Conservation (phyloP, 2,797 vertebrate species). For the Amblyraja radiata region DNA sequence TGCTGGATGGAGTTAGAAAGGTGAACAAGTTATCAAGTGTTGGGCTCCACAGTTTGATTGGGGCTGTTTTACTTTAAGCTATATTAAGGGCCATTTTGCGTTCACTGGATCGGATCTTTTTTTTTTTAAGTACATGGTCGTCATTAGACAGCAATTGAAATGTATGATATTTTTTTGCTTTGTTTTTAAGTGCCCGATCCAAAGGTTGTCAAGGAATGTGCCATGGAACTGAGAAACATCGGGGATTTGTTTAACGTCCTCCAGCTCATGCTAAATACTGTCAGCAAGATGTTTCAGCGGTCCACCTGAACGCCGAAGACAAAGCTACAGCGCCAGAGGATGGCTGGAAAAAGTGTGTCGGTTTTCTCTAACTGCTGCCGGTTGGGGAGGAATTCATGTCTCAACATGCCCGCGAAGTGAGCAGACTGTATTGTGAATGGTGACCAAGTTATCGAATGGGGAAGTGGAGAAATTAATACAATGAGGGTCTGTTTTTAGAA, state of each 20-base stretch:
- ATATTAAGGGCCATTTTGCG: no score
- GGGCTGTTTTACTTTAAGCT: background rate
- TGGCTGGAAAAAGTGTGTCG: background rate
- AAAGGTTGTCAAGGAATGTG: constrained; percentile 5
- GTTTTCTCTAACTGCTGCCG: background rate
- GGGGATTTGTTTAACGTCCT: background rate
- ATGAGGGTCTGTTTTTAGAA: background rate
- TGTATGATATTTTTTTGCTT: background rate
- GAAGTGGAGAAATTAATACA: no score
- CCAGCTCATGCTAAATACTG: background rate
- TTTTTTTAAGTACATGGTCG: background rate
- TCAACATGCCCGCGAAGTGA: background rate
- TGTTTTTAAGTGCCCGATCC: background rate
- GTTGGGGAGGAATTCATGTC: background rate
- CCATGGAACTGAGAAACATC: background rate
- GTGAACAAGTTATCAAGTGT: no score
- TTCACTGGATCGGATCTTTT: background rate
- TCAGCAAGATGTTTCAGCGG: background rate
- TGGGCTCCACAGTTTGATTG: no score
- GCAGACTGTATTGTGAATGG: background rate
- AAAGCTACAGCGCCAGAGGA: background rate
- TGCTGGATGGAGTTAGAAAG: no score
- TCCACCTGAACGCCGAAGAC: background rate
- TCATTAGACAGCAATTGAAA: background rate
- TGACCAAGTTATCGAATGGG: background rate